phyloP scores from a whole-genome alignment of 2,888 invertebrate species.

The Heteromurus nitidus region DNA sequence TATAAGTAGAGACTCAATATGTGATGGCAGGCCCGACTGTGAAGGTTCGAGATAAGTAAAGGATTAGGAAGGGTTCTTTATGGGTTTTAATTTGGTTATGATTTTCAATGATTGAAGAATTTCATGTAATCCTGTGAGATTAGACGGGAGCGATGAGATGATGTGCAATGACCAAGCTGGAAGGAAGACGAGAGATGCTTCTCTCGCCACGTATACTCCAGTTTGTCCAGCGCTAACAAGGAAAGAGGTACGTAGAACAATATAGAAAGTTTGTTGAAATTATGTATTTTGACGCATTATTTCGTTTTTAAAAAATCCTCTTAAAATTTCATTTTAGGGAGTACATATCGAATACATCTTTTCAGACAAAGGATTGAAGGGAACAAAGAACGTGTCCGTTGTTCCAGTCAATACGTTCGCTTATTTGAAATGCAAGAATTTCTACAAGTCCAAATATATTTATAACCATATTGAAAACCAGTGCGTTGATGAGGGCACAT shows the following conservation, averaged over 20 bases:
- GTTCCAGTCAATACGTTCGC: slow-evolving; percentile 65
- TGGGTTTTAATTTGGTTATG: too few relatives aligned
- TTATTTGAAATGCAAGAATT: slow-evolving; percentile 60
- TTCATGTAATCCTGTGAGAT: too few relatives aligned
- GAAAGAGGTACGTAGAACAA: slow-evolving; percentile 25
- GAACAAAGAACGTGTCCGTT: slow-evolving; percentile 46
- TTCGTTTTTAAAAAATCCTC: neutral
- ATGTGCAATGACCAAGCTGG: slow-evolving; percentile 44
- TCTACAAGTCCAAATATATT: slow-evolving; percentile 65
- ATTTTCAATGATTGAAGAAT: too few relatives aligned
- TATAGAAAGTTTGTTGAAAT: neutral
- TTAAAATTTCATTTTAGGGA: slow-evolving; percentile 39
- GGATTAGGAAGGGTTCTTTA: too few relatives aligned
- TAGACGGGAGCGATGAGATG: slow-evolving; percentile 63
- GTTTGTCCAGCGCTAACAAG: slow-evolving; percentile 32
- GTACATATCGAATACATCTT: slow-evolving; percentile 62
- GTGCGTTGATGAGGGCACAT: slow-evolving; percentile 65
- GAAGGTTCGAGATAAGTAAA: too few relatives aligned
- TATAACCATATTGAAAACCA: slow-evolving; percentile 64
- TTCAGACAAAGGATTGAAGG: slow-evolving; percentile 41
- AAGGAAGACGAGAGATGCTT: slow-evolving; percentile 41
- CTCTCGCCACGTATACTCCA: neutral
- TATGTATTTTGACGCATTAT: neutral
- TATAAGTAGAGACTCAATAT: slow-evolving; percentile 60
- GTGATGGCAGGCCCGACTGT: slow-evolving; percentile 63